phyloP scores from a whole-genome alignment of 2,888 invertebrate genomes.

The Andrena minutula region DNA sequence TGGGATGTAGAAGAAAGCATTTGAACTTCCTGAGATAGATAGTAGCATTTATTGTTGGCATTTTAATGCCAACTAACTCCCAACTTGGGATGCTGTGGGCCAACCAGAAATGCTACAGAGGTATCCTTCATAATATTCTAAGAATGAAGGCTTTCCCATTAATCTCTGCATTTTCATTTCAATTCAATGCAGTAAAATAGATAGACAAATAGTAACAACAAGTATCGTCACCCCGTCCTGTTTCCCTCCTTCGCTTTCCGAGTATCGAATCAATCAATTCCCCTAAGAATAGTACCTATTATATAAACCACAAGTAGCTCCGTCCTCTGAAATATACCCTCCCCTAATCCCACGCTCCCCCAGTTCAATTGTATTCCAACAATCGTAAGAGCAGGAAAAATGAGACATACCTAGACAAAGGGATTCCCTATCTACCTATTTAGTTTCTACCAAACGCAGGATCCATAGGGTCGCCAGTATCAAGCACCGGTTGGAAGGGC shows the following conservation, averaged over 20 bases:
- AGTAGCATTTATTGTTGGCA: too few species aligned
- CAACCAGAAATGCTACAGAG: too few species aligned
- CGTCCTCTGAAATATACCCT: neutral
- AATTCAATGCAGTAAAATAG: too few species aligned
- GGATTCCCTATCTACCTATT: neutral
- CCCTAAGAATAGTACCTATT: neutral
- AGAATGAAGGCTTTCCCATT: too few species aligned
- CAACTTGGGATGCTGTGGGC: too few species aligned
- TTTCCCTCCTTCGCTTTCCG: neutral
- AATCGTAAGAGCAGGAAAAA: neutral
- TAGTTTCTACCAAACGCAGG: neutral
- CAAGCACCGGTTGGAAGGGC: conserved; percentile 22
- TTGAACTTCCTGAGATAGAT: too few species aligned
- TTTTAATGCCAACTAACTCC: neutral
- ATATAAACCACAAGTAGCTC: neutral
- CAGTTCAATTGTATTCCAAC: neutral
- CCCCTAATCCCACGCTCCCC: neutral
- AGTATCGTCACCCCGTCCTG: neutral
- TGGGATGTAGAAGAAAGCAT: neutral
- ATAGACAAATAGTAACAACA: neutral
- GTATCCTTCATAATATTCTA: too few species aligned
- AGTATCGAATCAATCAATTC: neutral
- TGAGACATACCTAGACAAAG: neutral
- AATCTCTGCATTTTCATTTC: too few species aligned
- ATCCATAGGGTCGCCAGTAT: neutral